These are phyloP conservation scores for Macroglossus sobrinus DNA, from an alignment of 2,113 vertebrate genomes.

Conservation along the genomic window DNA sequence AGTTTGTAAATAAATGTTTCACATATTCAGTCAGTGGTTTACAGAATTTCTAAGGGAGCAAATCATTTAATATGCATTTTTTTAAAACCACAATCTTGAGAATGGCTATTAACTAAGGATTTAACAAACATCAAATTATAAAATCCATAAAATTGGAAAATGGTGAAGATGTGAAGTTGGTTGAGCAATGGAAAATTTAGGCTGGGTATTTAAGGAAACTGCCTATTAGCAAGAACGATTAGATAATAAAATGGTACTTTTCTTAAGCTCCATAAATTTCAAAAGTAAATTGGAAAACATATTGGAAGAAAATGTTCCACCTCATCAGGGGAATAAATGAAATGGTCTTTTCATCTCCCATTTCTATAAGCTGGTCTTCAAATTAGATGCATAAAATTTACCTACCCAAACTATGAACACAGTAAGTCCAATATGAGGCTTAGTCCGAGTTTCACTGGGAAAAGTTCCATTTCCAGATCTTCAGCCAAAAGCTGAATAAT, in stretches of 20 bases:
- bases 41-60: neutral
- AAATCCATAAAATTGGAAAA: slow-evolving; percentile 51
- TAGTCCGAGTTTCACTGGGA: slow-evolving; percentile 48
- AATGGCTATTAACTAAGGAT: slow-evolving; percentile 34
- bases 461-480: slow-evolving; percentile 49
- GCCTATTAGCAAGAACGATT: slow-evolving; percentile 53
- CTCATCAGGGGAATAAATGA: slow-evolving; percentile 30
- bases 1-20: neutral
- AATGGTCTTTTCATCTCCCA: slow-evolving; percentile 47
- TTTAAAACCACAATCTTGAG: slow-evolving; percentile 13
- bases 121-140: slow-evolving; percentile 46
- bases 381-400: slow-evolving; percentile 63
- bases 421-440: slow-evolving; percentile 34
- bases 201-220: slow-evolving; percentile 55
- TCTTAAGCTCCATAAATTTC: slow-evolving; percentile 63
- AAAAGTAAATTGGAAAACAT: slow-evolving; percentile 65
- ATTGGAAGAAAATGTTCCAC: slow-evolving; percentile 51
- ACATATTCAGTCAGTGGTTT: slow-evolving; percentile 1
- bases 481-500: slow-evolving; percentile 71
- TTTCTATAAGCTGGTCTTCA: slow-evolving; percentile 34
- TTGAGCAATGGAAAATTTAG: slow-evolving; percentile 60
- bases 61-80: neutral
- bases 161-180: slow-evolving; percentile 35
- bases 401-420: slow-evolving; percentile 40
- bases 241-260: slow-evolving; percentile 55